phyloP scores from a whole-genome alignment of 1,140 invertebrate species.

The Rhopalosiphum maidis region DNA sequence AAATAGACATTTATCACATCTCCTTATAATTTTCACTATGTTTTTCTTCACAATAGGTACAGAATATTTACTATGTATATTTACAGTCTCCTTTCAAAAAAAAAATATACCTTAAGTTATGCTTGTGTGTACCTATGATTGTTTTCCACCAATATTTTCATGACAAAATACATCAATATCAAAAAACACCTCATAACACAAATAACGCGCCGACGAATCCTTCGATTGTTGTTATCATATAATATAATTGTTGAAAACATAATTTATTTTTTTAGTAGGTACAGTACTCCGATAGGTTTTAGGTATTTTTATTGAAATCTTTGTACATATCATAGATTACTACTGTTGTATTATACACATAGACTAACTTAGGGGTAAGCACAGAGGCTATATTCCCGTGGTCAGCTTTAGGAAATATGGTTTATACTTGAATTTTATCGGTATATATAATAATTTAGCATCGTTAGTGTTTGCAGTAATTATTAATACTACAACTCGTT shows the following conservation, averaged over 20 bases:
- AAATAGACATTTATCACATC: neutral
- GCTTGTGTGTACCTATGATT: neutral
- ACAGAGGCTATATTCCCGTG: neutral
- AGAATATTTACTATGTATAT: neutral
- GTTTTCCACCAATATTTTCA: neutral
- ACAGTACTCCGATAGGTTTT: neutral
- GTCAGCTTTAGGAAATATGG: neutral
- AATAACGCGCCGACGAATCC: neutral
- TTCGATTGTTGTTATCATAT: neutral
- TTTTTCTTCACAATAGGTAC: neutral
- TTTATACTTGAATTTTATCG: neutral
- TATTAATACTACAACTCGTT: neutral
- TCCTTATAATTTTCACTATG: too few species aligned
- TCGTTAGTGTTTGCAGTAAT: neutral
- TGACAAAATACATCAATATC: neutral
- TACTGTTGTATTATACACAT: neutral
- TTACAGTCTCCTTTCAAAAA: neutral
- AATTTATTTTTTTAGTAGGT: neutral
- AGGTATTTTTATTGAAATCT: too few species aligned
- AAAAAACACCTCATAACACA: neutral
- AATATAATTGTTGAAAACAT: neutral
- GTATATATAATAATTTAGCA: neutral
- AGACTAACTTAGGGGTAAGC: neutral
- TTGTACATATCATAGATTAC: neutral
- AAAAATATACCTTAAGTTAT: neutral